Evolutionary conservation across 2,797 vertebrate genomes (phyloP), one percentile per base, ranked within the genome.

Genomic region (Scleropages formosus): DNA sequence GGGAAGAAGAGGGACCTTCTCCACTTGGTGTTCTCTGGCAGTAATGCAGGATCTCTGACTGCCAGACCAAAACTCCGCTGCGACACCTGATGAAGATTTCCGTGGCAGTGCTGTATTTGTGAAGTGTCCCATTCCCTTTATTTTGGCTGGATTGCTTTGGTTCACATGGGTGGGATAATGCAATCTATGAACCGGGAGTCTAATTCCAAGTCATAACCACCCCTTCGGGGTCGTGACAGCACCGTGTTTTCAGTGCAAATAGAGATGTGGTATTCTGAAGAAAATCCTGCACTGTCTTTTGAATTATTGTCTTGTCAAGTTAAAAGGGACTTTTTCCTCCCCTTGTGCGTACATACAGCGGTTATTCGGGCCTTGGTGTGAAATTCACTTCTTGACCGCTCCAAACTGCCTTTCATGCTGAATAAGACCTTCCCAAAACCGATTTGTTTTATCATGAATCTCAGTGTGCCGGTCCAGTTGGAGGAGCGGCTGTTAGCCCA

Each of bases 281-380:
- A 16, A 31, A 46, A 71, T 31, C 72, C 60, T 72, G n/a, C 71
- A 44, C 71, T 20, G 18, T 8, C 71, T 72, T 22, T 20, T 44
- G 56, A 72, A 22, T 72, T 61, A 72, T 56, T 72, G 20, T 16
- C 31, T 46, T 60, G 56, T 72, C 70, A 58, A 56, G 15, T 22
- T 53, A 70, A 56, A 69, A 71, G 71, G 53, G 13, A 56, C 58
- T 10, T 31, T 44, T 62, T 47, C 31, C n/a, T 47, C 31, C 51
- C 58, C 58, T 39, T 61, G n/a, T 62, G 72, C 59, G 63, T 62
- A 63, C 62, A 63, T 47, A 60, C 70, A 72, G 31, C 49, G 59
- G 59, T 62, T 62, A 59, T 62, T 72, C 49, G 73, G 63, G 62
- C 20, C n/a, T 18, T 6, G 7, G 31, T n/a, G 64, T 11, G 27